Evolutionary conservation across 2,888 invertebrate genomes (phyloP), one percentile per base, ranked within the genome.

Genomic region (Tachystola acroxantha): DNA sequence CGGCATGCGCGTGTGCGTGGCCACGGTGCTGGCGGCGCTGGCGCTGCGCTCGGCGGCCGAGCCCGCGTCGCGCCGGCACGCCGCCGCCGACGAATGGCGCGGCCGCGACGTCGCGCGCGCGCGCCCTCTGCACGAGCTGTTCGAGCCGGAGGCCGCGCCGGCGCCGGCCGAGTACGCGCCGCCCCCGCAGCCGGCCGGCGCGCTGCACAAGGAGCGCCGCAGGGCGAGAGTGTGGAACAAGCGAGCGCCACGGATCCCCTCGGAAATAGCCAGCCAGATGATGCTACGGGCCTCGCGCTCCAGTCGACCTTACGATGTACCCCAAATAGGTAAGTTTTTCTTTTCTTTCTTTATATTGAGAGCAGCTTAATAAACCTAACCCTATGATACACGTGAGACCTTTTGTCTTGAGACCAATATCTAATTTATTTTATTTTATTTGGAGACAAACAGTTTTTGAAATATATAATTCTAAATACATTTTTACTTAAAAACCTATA

Each of bases 241-340:
- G 54, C 74, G 86, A 42, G 55, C 71, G 11, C 75, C 73, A 25
- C 74, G 74, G 47, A 62, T 88, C 39, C 88, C 89, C 48, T 81
- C 88, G 37, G 89, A 89, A 57, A 88, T 92, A 57, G 92, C 92
- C 34, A 92, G 90, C 64, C 94, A 94, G 75, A 89, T 94, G 80
- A 93, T 95, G 93, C 81, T 93, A 64, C 89, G 94, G 56, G 91
- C 93, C 40, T 90, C 93, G 43, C 90, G 94, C 54, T 92, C 93
- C 49, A 91, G 91, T 69, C 88, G 93, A 59, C 91, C 92, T 61
- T 95, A 94, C 79, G 95, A 95, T 81, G 94, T 95, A 50, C 95
- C 95, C 54, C 94, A 94, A 88, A 94, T 95, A 67, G 94, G 95
- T 95, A 65, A 90, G 91, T 89, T 12, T 36, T 24, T 11, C n/a